A percentile compares a stretch with the other conserved stretches of the same genome.
These are phyloP conservation scores for Fissipunctia ypsillon DNA, from an alignment of 2,888 invertebrate genomes.

Conservation along the genomic window DNA sequence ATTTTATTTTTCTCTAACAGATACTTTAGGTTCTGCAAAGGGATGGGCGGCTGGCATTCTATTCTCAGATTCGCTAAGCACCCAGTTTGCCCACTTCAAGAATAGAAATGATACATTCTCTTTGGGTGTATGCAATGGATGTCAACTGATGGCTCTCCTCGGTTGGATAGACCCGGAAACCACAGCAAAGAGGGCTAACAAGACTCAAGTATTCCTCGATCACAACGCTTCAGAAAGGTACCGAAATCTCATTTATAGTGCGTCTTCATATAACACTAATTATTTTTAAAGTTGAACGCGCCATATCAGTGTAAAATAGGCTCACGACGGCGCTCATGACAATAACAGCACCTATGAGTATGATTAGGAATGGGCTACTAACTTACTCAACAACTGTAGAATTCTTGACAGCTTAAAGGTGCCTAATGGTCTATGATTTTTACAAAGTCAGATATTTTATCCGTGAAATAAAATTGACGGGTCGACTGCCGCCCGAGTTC, in stretches of 20 bases:
- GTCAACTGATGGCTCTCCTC: slow-evolving; percentile 98
- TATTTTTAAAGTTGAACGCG: neutral
- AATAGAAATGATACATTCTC: slow-evolving; percentile 96
- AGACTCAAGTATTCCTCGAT: slow-evolving; percentile 92
- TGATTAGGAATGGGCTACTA: neutral
- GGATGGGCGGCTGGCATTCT: slow-evolving; percentile 99
- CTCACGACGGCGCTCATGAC: neutral
- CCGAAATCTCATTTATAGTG: neutral
- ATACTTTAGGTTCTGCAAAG: slow-evolving; percentile 98
- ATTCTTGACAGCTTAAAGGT: neutral
- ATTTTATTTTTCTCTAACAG: slow-evolving; percentile 80
- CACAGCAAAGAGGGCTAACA: slow-evolving; percentile 69
- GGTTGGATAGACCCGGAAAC: slow-evolving; percentile 95
- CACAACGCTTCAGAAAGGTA: slow-evolving; percentile 97
- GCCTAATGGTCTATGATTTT: neutral
- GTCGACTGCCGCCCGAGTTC: neutral
- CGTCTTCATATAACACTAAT: neutral
- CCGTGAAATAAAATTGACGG: neutral
- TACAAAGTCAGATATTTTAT: neutral
- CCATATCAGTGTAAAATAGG: neutral
- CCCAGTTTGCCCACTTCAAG: slow-evolving; percentile 95
- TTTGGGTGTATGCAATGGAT: slow-evolving; percentile 99
- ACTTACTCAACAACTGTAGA: neutral
- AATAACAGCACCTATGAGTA: neutral
- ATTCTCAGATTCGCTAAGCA: slow-evolving; percentile 93